These are phyloP conservation scores for Arctocebus calabarensis DNA, from an alignment of 2,797 vertebrate genomes.

Conservation along the genomic window DNA sequence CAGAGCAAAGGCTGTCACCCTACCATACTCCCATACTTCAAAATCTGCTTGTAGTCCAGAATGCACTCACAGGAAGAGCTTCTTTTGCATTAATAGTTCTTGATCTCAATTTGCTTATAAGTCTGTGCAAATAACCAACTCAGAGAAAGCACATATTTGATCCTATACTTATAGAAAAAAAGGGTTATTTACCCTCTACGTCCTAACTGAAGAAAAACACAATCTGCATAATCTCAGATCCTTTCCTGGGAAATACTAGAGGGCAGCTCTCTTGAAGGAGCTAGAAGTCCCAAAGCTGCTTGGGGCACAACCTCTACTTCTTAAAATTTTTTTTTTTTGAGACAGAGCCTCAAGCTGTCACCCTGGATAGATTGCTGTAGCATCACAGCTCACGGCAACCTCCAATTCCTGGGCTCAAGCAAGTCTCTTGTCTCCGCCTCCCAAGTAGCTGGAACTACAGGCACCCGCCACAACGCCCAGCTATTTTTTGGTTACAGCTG, in stretches of 20 bases:
- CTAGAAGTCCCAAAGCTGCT: not conserved
- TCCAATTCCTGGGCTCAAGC: no score
- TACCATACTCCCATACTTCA: fast-evolving
- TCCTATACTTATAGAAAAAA: not conserved
- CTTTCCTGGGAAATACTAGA: not conserved
- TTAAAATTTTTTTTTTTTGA: not conserved
- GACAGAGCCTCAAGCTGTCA: no score
- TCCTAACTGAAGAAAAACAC: not conserved
- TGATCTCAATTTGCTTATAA: not conserved
- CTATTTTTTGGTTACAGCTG: no score
- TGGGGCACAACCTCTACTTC: not conserved
- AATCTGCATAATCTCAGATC: not conserved
- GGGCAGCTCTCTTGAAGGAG: not conserved
- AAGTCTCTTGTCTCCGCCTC: no score
- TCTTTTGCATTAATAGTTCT: not conserved
- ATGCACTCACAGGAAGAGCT: not conserved
- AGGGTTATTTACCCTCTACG: not conserved
- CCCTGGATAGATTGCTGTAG: no score
- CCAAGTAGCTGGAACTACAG: no score
- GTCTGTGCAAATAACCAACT: not conserved
- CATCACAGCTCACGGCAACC: no score
- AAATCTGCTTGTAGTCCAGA: not conserved
- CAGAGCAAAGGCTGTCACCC: fast-evolving
- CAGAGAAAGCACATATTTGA: not conserved
- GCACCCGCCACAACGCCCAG: no score